Evolutionary conservation across 2,888 invertebrate species (phyloP), one percentile per base, ranked within the genome.

Genomic region (Drosophila nr. perissopoda): DNA sequence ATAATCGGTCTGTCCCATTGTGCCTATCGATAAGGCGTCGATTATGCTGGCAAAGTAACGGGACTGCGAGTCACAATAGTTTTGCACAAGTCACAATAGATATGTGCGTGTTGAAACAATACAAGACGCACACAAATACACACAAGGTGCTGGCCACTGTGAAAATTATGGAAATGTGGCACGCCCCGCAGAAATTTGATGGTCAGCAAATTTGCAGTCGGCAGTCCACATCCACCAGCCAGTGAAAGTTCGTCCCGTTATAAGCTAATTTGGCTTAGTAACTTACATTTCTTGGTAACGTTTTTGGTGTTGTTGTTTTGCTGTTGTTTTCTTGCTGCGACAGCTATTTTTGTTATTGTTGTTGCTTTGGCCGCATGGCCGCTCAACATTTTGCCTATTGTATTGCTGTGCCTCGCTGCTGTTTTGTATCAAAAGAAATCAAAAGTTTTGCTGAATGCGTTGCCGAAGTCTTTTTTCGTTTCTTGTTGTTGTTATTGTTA

Each of bases 161-260:
- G 42, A 70, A 81, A 76, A 72, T 70, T 65, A 79, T 70, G 66
- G 18, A 76, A 72, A 88, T 82, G 40, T 60, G 62, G 54, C 69
- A 54, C 82, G 66, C 79, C 83, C 68, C 63, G 36, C 64, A 76
- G 76, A 46, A 63, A 72, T 27, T 65, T 57, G 64, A 57, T 61
- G 60, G 70, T 34, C 53, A 67, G 33, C 48, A 63, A 63, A 53
- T 42, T 31, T 21, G 64, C 21, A 51, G 46, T 46, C 61, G 61
- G 31, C 38, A 46, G 33, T n/a, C 18, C 69, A 74, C 79, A 67
- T 74, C 77, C 71, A 66, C 38, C 60, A 72, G 60, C 60, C 73
- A 85, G 85, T 85, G 85, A 85, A 85, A 85, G 85, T 85, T 87
- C 88, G 89, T 83, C 81, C 84, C 84, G 89, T 86, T 85, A 85